phyloP scores from a whole-genome alignment of 2,113 vertebrate genomes.

The Hemiscyllium ocellatum region DNA sequence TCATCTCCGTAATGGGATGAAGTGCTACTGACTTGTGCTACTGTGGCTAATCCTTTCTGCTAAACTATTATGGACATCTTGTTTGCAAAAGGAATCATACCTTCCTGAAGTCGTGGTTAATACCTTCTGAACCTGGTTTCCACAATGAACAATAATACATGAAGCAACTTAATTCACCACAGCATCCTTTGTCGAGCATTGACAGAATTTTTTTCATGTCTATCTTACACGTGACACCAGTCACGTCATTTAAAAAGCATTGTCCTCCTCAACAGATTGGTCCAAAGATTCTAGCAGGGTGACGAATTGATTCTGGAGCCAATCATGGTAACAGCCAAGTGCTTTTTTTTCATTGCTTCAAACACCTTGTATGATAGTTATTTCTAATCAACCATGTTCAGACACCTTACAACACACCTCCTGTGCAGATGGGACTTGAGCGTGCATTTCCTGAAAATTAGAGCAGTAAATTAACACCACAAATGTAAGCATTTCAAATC shows the following conservation, averaged over 20 bases:
- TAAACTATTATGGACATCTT: neutral
- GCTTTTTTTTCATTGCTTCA: neutral
- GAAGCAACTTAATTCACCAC: neutral
- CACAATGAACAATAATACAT: neutral
- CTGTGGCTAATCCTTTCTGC: neutral
- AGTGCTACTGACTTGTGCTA: neutral
- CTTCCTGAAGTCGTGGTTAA: neutral
- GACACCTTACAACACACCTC: no score
- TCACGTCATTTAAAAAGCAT: neutral
- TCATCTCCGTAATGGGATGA: neutral
- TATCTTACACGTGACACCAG: neutral
- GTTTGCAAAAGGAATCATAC: neutral
- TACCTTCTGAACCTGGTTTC: neutral
- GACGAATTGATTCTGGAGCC: neutral
- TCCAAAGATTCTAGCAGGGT: neutral
- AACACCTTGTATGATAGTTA: no score
- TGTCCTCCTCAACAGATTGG: neutral
- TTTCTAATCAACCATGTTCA: no score
- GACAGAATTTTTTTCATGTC: neutral
- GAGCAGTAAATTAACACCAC: no score
- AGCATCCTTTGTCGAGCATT: neutral
- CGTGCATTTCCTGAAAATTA: no score
- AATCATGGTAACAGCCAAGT: neutral
- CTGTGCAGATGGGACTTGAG: no score
- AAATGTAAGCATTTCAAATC: no score